Conservation (phyloP, 2,113 vertebrate genomes). For the Aptenodytes patagonicus region DNA sequence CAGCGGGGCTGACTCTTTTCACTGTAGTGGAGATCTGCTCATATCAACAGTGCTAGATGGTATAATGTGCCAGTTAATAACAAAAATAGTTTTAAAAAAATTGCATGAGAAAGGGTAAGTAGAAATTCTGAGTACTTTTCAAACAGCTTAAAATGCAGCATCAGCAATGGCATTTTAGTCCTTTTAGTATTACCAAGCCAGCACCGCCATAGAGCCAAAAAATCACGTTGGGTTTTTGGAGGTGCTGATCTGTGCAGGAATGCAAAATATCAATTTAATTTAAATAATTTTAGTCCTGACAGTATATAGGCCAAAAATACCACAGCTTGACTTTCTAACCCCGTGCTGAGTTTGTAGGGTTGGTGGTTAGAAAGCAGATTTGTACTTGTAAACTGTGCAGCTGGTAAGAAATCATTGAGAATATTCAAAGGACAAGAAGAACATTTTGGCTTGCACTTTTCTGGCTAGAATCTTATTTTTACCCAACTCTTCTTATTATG, state of each 20-base stretch:
- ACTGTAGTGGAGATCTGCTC: not conserved
- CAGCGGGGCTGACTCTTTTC: not conserved
- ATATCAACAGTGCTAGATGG: not conserved
- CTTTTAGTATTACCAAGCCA: not conserved
- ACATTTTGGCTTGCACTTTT: not conserved
- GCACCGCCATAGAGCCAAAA: not conserved
- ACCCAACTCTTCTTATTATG: not conserved
- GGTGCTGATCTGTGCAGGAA: not conserved
- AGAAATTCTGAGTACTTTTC: not conserved
- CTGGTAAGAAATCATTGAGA: not conserved
- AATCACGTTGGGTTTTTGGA: not conserved
- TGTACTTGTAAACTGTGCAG: not conserved
- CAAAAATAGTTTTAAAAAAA: not conserved
- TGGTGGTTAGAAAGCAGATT: not conserved
- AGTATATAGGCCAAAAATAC: not conserved
- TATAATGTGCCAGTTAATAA: not conserved
- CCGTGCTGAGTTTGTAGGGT: not conserved
- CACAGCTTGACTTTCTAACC: not conserved
- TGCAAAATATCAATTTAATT: not conserved
- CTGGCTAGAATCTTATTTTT: not conserved
- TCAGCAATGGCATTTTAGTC: not conserved
- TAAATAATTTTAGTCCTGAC: not conserved
- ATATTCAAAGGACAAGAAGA: not conserved
- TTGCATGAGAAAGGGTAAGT: not conserved
- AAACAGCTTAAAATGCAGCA: not conserved